phyloP scores from a whole-genome alignment of 2,888 invertebrate species.

The Agriopis marginaria region DNA sequence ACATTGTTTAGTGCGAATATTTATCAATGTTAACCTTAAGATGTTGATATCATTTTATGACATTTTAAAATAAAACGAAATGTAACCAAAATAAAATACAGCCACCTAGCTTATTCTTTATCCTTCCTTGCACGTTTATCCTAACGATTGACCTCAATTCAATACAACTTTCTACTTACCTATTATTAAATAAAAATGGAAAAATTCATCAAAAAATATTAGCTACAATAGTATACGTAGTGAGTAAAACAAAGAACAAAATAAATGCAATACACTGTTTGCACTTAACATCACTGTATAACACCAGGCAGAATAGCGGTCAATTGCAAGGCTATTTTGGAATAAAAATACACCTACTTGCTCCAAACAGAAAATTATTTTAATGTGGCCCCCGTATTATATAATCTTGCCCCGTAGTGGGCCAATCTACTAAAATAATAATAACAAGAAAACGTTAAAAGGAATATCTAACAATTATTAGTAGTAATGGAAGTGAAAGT shows the following conservation, averaged over 20 bases:
- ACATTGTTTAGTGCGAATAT: conserved; percentile 63
- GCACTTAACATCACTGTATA: too few species aligned
- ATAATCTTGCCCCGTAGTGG: too few species aligned
- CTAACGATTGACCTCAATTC: too few species aligned
- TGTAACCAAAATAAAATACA: conserved; percentile 63
- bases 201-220: too few species aligned
- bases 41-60: conserved; percentile 86
- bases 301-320: too few species aligned
- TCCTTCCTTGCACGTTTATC: neutral
- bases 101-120: neutral
- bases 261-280: too few species aligned
- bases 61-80: conserved; percentile 82
- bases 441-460: neutral
- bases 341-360: too few species aligned
- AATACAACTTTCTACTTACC: neutral
- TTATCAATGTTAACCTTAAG: conserved; percentile 84
- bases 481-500: neutral
- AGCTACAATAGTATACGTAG: too few species aligned
- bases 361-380: neutral
- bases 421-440: too few species aligned
- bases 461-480: neutral
- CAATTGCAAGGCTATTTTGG: too few species aligned
- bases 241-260: too few species aligned
- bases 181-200: too few species aligned
- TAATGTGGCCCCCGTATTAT: neutral